Conservation (phyloP, 2,113 vertebrate species). For the Myotis davidii region DNA sequence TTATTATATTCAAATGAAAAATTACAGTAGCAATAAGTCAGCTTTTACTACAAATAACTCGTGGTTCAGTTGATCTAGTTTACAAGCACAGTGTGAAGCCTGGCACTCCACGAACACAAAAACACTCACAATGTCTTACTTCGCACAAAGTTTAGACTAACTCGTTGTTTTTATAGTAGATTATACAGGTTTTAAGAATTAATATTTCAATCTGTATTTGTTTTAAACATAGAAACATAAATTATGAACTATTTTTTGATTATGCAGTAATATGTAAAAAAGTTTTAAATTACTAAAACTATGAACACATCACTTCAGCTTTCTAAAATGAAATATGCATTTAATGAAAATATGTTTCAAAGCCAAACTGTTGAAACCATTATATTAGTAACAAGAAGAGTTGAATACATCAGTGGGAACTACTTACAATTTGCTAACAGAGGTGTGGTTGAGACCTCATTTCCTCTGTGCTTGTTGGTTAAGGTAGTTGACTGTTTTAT, state of each 20-base stretch:
- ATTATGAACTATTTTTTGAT: background rate
- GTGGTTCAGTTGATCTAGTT: background rate
- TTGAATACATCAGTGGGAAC: background rate
- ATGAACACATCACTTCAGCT: background rate
- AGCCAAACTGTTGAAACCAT: constrained; percentile 43
- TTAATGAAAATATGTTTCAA: constrained; percentile 43
- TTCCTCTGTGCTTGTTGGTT: constrained; percentile 98
- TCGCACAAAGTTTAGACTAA: constrained; percentile 23
- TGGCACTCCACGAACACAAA: background rate
- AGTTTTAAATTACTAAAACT: constrained; percentile 45
- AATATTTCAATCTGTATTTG: constrained; percentile 38
- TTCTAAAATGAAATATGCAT: constrained; percentile 13
- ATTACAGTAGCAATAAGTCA: constrained; percentile 21
- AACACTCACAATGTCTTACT: constrained; percentile 13
- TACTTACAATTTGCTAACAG: constrained; percentile 96
- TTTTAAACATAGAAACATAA: background rate
- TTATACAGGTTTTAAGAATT: constrained; percentile 2
- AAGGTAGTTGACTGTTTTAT: constrained; percentile 98
- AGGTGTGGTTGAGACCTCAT: constrained; percentile 97
- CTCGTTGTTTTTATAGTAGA: background rate
- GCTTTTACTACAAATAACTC: constrained; percentile 13
- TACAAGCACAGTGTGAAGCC: constrained; percentile 1
- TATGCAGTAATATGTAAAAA: background rate
- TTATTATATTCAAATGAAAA: constrained; percentile 20
- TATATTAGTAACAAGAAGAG: background rate